phyloP scores from a whole-genome alignment of 2,113 vertebrate species.

The Oncorhynchus keta region DNA sequence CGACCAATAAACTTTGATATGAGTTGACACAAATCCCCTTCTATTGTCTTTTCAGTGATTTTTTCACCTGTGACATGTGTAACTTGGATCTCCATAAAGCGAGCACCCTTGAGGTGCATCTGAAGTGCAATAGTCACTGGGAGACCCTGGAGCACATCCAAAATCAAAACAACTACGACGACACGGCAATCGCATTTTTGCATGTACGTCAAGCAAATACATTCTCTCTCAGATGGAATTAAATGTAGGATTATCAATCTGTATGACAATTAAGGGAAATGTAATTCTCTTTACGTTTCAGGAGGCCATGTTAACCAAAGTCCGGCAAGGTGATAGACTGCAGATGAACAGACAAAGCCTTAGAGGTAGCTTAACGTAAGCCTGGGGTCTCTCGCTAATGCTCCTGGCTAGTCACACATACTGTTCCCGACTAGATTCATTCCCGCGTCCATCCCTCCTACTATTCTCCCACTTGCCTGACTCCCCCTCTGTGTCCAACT shows the following conservation, averaged over 20 bases:
- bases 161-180: not conserved
- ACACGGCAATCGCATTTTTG: not conserved
- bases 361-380: not conserved
- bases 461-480: too few species aligned
- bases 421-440: not conserved
- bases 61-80: not conserved
- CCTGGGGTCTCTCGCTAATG: too few species aligned
- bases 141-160: conserved; percentile 1
- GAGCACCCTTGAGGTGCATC: not conserved
- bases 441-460: not conserved
- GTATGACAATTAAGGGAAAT: not conserved
- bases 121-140: not conserved
- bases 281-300: not conserved
- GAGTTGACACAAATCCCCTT: not conserved
- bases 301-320: not conserved
- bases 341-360: not conserved
- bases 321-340: not conserved
- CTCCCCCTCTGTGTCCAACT: too few species aligned
- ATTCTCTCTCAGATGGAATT: not conserved
- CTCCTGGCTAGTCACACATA: too few species aligned
- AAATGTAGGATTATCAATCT: not conserved
- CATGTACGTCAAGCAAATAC: not conserved
- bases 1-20: not conserved
- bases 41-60: not conserved
- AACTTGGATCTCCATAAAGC: not conserved